Percentiles rank a stretch among this genome's conserved stretches.
These are phyloP conservation scores for Corythornis madagascariensis DNA, from an alignment of 2,113 vertebrate genomes.

Conservation along the genomic window DNA sequence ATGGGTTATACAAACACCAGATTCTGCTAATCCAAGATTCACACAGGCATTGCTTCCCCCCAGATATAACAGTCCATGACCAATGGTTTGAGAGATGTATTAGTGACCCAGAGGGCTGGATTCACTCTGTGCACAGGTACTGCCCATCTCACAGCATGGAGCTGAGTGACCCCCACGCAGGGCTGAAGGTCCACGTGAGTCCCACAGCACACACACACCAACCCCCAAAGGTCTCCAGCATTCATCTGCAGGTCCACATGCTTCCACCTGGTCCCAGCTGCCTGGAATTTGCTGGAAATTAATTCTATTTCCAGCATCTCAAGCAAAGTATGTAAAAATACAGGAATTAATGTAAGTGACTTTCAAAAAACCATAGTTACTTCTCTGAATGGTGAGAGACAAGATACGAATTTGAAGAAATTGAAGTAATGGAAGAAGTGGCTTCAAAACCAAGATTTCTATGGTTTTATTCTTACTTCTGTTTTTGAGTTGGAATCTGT, in stretches of 20 bases:
- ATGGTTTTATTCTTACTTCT: background rate
- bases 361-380: background rate
- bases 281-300: background rate
- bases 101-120: background rate
- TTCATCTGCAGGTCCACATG: background rate
- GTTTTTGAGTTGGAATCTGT: background rate
- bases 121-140: background rate
- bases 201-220: background rate
- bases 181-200: background rate
- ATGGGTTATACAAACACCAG: background rate
- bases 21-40: background rate
- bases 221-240: background rate
- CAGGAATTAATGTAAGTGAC: background rate
- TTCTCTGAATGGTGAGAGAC: background rate
- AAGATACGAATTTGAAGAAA: background rate
- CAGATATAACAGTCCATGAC: background rate
- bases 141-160: background rate
- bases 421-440: background rate
- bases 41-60: background rate
- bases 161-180: rapidly evolving
- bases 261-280: rapidly evolving
- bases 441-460: background rate
- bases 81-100: background rate
- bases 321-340: background rate
- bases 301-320: background rate